Base-by-base conservation (phyloP, 2,113 vertebrate species). In the Platichthys stellatus region DNA sequence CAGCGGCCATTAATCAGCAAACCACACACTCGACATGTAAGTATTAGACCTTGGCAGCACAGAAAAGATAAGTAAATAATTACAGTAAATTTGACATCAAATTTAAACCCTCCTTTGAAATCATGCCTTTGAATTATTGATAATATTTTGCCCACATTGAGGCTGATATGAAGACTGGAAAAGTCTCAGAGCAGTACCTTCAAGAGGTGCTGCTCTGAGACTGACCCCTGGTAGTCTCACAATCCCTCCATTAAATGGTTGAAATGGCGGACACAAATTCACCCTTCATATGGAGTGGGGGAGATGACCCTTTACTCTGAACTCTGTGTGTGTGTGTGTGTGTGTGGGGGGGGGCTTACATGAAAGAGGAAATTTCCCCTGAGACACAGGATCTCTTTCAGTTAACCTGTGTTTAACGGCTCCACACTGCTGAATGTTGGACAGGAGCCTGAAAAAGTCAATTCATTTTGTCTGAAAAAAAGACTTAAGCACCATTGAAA, bases 1-100 rank as follows among this genome's bases (percentile, higher is more conserved):
- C 74, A 71, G 64, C 9, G 18, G 26, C 57, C 78, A 88, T 90
- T 92, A 88, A 88, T 93, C 86, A 89, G 65, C 59, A 72, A 71
- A 65, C 49, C 61, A 26, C 70, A 78, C 51, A 49, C 63, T 74
- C 21, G 4, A 72, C 58, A 60, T 35, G 28, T 28, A 38, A 53
- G 66, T 23, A 31, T 31, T 31, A 31, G 6, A 31, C 5, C 31
- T 8, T 31, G 21, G 56, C 56, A 66, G 38, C 47, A 9, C 31
- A 13, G 28, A 49, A 24, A 72, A 63, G 58, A 74, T 74, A 70
- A 76, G 56, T 61, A 51, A 61, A 67, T 70, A 24, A 66, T 60
- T 73, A 40, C 45, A 3, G 61, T 57, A 14, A 63, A 26, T 49
- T 77, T 63, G n/a, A 18, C 23, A 74, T n/a, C 40, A 23, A 35